Conservation (phyloP, 2,113 vertebrate species). For the Alaudala cheleensis region DNA sequence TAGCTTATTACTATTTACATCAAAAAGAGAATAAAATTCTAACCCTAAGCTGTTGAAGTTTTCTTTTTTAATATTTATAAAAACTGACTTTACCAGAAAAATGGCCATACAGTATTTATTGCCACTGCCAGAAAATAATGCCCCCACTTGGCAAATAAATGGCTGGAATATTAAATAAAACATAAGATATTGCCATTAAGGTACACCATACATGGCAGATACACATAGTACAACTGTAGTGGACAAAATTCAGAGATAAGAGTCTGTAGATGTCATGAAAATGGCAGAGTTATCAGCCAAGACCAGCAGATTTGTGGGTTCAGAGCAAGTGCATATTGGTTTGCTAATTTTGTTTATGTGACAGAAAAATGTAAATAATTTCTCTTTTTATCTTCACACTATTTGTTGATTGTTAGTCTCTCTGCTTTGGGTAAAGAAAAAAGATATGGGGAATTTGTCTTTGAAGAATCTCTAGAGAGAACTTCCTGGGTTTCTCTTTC, state of each 20-base stretch:
- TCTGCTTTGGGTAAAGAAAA: background rate
- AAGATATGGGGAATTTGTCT: background rate
- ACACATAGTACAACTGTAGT: accelerated
- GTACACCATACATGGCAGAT: background rate
- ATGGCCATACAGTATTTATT: background rate
- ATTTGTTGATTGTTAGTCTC: background rate
- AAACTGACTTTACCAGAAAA: background rate
- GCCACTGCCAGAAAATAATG: background rate
- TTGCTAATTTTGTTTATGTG: background rate
- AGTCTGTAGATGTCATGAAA: background rate
- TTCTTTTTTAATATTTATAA: background rate
- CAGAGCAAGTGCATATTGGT: background rate
- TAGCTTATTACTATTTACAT: background rate
- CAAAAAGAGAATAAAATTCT: background rate
- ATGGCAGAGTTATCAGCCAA: background rate
- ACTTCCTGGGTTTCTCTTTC: background rate
- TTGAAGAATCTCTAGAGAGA: background rate
- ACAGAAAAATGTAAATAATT: background rate
- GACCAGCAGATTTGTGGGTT: background rate
- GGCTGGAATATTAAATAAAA: background rate
- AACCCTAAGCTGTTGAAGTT: background rate
- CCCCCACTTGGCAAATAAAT: background rate
- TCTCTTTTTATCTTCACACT: background rate
- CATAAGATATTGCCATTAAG: background rate
- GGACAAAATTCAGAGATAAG: background rate